These are phyloP conservation scores for Ctenicera cuprea DNA, from an alignment of 2,888 invertebrate species.

Conservation along the genomic window DNA sequence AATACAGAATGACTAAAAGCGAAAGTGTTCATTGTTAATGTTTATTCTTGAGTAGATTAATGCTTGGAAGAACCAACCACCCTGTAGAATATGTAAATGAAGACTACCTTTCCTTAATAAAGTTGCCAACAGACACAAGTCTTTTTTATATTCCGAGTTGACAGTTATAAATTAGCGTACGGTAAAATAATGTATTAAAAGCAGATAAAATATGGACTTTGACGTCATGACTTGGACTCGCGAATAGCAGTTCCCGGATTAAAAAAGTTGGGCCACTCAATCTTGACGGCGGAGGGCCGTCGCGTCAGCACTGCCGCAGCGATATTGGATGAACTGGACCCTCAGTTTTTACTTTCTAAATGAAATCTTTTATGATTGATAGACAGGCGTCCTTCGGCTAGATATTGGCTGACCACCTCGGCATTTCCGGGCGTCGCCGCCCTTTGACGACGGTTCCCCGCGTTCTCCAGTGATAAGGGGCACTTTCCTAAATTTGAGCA, in stretches of 20 bases:
- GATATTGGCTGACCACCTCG: slow-evolving; percentile 56
- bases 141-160: slow-evolving; percentile 49
- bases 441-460: background rate
- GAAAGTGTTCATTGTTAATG: background rate
- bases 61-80: background rate
- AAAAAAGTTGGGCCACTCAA: slow-evolving; percentile 62
- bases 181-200: slow-evolving; percentile 58
- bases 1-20: too few species aligned
- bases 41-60: too few species aligned
- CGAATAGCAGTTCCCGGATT: slow-evolving; percentile 54
- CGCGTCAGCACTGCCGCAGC: slow-evolving; percentile 60
- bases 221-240: slow-evolving; percentile 49
- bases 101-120: slow-evolving; percentile 35
- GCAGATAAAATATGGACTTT: slow-evolving; percentile 58
- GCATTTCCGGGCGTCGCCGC: slow-evolving; percentile 15
- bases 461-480: background rate
- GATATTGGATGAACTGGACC: slow-evolving; percentile 58
- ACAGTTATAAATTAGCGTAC: slow-evolving; percentile 54
- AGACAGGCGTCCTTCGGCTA: slow-evolving; percentile 57
- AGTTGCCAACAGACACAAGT: slow-evolving; percentile 29
- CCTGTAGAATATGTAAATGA: slow-evolving; percentile 29
- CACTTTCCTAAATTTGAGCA: slow-evolving; percentile 42
- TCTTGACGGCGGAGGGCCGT: slow-evolving; percentile 56
- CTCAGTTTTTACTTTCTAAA: slow-evolving; percentile 61
- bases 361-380: slow-evolving; percentile 67